These are phyloP conservation scores for Manis crassicaudata DNA, from an alignment of 2,797 vertebrate genomes.

Conservation along the genomic window DNA sequence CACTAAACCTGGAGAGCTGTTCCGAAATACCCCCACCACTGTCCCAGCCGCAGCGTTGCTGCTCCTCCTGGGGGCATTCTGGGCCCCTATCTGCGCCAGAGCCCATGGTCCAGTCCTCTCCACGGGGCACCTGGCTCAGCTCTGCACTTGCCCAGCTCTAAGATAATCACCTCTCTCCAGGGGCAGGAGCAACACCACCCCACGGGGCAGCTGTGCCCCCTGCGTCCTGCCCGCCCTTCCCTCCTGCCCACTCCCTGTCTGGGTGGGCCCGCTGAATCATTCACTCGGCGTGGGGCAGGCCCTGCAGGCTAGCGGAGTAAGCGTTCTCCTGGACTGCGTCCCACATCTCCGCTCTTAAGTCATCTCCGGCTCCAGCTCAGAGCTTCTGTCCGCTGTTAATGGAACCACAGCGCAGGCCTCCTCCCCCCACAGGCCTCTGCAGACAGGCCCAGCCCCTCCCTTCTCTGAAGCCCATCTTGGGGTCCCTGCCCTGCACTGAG, in stretches of 20 bases:
- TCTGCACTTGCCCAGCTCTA: background rate
- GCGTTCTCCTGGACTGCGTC: background rate
- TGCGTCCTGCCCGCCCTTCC: background rate
- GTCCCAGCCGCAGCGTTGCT: accelerated
- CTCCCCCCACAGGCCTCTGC: accelerated
- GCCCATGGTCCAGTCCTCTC: too few relatives aligned
- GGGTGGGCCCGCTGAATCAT: background rate
- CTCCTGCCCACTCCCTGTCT: background rate
- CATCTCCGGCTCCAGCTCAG: slow-evolving; percentile 36
- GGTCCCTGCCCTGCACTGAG: too few relatives aligned
- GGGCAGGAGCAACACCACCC: too few relatives aligned
- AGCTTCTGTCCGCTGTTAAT: background rate
- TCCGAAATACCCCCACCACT: background rate
- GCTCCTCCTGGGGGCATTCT: accelerated
- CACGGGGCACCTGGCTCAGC: background rate
- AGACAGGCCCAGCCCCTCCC: background rate
- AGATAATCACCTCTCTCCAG: background rate
- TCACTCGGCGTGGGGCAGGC: background rate
- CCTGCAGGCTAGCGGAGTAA: background rate
- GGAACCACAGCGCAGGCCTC: accelerated
- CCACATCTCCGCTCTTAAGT: background rate
- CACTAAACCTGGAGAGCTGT: background rate
- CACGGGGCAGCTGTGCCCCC: background rate
- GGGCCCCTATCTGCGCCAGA: too few relatives aligned
- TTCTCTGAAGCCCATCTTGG: background rate